Conservation (phyloP, 1,140 invertebrate species). For the Battus philenor region DNA sequence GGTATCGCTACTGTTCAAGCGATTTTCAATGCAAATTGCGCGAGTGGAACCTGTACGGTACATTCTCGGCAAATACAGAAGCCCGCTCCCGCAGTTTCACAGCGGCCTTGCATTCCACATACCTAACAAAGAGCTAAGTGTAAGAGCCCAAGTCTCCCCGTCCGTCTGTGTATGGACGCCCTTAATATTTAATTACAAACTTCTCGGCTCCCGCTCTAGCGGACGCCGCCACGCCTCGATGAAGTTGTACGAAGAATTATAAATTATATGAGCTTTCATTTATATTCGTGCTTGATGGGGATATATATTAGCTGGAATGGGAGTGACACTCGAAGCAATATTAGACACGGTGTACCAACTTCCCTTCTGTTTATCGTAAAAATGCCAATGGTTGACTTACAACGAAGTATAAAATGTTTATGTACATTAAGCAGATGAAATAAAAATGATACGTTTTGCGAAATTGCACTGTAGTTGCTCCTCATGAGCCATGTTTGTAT, state of each 20-base stretch:
- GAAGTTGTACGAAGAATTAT: conserved; percentile 43
- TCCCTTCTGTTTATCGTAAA: conserved; percentile 5
- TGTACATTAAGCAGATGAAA: conserved; percentile 1
- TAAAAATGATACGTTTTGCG: background rate
- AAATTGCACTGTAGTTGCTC: background rate
- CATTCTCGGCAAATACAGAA: conserved; percentile 24
- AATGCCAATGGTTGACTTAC: conserved; percentile 1
- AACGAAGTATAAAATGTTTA: background rate
- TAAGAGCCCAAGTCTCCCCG: conserved; percentile 23
- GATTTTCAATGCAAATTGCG: conserved; percentile 36
- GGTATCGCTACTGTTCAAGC: conserved; percentile 17
- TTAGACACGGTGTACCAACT: background rate
- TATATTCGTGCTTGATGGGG: conserved; percentile 21
- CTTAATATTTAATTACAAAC: conserved; percentile 63
- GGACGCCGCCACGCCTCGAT: conserved; percentile 32
- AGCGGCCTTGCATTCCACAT: conserved; percentile 27
- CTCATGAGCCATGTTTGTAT: no score
- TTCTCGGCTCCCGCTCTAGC: conserved; percentile 29
- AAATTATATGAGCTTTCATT: conserved; percentile 28
- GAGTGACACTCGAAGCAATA: conserved; percentile 3
- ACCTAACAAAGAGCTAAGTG: conserved; percentile 23
- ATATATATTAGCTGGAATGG: conserved; percentile 13
- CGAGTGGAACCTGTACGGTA: conserved; percentile 31
- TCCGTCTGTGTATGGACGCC: conserved; percentile 34
- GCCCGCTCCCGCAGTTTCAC: conserved; percentile 23